Conservation (phyloP, 2,797 vertebrate genomes). For the Epinephelus malabaricus region DNA sequence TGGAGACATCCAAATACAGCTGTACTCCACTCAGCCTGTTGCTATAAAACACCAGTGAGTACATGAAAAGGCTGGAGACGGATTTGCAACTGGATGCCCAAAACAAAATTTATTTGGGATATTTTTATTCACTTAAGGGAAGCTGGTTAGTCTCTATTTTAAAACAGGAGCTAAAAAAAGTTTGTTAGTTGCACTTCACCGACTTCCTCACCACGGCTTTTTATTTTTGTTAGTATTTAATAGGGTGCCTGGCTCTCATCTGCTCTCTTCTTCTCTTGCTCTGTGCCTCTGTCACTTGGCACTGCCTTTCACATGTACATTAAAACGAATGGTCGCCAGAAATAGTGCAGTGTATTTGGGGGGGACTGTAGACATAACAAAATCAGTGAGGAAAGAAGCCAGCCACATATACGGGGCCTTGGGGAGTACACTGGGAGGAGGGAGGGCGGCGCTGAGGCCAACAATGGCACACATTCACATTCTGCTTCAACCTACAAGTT, state of each 20-base stretch:
- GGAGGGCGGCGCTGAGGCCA: constrained; percentile 38
- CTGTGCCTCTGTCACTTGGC: constrained; percentile 22
- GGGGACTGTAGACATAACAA: constrained; percentile 80
- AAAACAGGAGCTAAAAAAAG: constrained; percentile 31
- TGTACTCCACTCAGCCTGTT: constrained; percentile 35
- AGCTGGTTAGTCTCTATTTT: constrained; percentile 45
- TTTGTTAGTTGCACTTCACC: constrained; percentile 28
- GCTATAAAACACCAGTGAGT: constrained; percentile 47
- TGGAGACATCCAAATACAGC: constrained; percentile 63
- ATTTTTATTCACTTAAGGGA: constrained; percentile 27
- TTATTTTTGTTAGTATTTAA: constrained; percentile 54
- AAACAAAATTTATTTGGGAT: constrained; percentile 52
- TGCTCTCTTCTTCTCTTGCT: constrained; percentile 10
- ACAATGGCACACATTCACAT: constrained; percentile 74
- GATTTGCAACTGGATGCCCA: constrained; percentile 14
- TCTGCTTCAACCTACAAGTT: constrained; percentile 54
- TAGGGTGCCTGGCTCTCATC: constrained; percentile 6
- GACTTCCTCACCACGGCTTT: constrained; percentile 53
- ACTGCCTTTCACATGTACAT: constrained; percentile 53
- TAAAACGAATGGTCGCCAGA: constrained; percentile 65
- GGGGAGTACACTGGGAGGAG: constrained; percentile 49
- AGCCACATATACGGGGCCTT: constrained; percentile 59
- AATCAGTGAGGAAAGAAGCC: constrained; percentile 67
- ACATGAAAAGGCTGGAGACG: constrained; percentile 36
- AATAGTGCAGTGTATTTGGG: constrained; percentile 71